These are phyloP conservation scores for Phyllostomus hastatus DNA, from an alignment of 2,113 vertebrate genomes.

Conservation along the genomic window DNA sequence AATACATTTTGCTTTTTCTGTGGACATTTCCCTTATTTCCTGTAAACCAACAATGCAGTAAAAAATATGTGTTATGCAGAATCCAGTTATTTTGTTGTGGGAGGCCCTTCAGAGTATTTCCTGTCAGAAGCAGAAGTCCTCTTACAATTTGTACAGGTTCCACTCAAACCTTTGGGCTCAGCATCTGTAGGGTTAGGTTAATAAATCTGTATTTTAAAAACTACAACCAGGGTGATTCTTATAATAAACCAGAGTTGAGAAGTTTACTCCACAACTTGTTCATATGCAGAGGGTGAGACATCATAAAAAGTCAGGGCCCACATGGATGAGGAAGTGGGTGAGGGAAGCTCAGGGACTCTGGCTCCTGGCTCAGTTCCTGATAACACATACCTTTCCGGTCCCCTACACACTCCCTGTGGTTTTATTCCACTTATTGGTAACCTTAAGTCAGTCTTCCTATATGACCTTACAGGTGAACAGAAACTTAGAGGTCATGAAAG, in stretches of 20 bases:
- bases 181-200: neutral
- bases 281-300: neutral
- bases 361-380: neutral
- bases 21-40: neutral
- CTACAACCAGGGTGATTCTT: neutral
- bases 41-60: neutral
- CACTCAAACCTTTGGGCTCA: neutral
- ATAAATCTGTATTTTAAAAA: neutral
- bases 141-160: neutral
- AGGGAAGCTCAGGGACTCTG: too few species aligned
- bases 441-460: neutral
- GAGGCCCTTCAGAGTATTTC: neutral
- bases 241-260: neutral
- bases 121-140: neutral
- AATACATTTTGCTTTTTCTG: neutral
- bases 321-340: too few species aligned
- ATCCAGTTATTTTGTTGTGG: neutral
- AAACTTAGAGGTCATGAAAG: neutral
- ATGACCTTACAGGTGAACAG: neutral
- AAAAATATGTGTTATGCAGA: neutral
- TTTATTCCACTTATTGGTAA: neutral
- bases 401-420: too few species aligned
- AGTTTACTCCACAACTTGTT: neutral
- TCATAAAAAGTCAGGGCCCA: neutral
- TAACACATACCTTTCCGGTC: neutral